A percentile compares a stretch with the other conserved stretches of the same genome.
phyloP scores from a whole-genome alignment of 2,113 vertebrate genomes.

The Vidua chalybeata region DNA sequence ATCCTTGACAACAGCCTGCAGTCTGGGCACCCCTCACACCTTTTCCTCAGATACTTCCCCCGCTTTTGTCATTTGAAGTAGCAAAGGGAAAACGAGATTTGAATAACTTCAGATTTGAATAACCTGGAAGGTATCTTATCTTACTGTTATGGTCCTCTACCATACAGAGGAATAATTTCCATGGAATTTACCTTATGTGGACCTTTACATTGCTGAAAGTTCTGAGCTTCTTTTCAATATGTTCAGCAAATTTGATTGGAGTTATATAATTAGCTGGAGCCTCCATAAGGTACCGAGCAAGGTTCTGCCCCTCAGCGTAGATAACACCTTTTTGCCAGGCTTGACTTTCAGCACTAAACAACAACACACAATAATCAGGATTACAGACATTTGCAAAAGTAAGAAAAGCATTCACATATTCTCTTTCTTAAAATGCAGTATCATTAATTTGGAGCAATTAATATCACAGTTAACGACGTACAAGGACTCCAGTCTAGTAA shows the following conservation, averaged over 20 bases:
- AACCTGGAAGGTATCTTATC: neutral
- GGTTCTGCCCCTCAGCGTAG: slow-evolving; percentile 91
- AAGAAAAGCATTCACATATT: neutral
- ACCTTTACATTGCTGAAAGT: slow-evolving; percentile 78
- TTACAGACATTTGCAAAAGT: neutral
- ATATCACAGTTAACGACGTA: neutral
- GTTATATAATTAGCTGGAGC: slow-evolving; percentile 93
- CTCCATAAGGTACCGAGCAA: slow-evolving; percentile 93
- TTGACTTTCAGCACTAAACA: slow-evolving; percentile 73
- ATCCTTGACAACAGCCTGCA: neutral
- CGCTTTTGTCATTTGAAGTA: neutral
- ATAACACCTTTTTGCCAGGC: slow-evolving; percentile 88
- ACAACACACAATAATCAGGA: neutral
- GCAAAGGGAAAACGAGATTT: neutral
- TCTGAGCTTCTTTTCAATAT: slow-evolving; percentile 83
- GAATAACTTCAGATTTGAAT: neutral
- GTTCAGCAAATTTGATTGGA: slow-evolving; percentile 85
- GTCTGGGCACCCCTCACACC: neutral
- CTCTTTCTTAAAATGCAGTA: neutral
- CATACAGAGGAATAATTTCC: neutral
- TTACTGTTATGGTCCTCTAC: neutral
- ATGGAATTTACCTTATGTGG: slow-evolving; percentile 80
- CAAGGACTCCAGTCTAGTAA: neutral
- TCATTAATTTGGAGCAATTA: neutral
- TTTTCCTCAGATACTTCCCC: neutral